A percentile compares a stretch with the other conserved stretches of the same genome.
These are phyloP conservation scores for Probosciger aterrimus DNA, from an alignment of 2,113 vertebrate species.

Conservation along the genomic window DNA sequence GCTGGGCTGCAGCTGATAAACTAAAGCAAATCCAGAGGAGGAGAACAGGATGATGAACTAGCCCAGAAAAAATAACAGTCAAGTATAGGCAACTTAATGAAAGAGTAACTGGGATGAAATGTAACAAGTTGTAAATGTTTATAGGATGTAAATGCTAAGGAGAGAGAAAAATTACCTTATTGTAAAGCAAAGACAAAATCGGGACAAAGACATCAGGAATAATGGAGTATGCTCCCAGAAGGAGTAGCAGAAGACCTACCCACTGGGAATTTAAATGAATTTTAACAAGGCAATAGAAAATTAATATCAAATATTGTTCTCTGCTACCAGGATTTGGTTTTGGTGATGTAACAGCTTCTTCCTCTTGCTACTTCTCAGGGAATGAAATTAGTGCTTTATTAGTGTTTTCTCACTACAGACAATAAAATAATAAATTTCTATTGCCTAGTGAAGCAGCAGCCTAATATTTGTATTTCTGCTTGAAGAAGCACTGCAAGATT, in stretches of 20 bases:
- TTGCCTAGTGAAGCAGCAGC: neutral
- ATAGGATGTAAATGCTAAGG: neutral
- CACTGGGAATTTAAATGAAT: neutral
- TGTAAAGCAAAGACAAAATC: neutral
- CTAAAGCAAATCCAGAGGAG: neutral
- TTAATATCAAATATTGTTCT: neutral
- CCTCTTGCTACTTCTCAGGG: neutral
- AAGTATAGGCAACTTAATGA: neutral
- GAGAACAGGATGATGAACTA: neutral
- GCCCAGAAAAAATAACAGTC: neutral
- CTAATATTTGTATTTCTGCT: constrained; percentile 43
- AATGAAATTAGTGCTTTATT: neutral
- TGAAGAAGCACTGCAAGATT: neutral
- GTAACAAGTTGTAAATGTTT: neutral
- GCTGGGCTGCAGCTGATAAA: neutral
- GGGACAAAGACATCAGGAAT: neutral
- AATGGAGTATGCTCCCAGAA: neutral
- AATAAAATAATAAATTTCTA: neutral
- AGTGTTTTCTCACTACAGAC: neutral
- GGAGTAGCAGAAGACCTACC: neutral
- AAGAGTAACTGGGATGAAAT: neutral
- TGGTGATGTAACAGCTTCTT: neutral
- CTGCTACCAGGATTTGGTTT: neutral
- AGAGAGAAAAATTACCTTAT: neutral
- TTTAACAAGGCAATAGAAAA: neutral